Base-by-base conservation (phyloP, 2,797 vertebrate species). In the Phrynocephalus vlangalii region DNA sequence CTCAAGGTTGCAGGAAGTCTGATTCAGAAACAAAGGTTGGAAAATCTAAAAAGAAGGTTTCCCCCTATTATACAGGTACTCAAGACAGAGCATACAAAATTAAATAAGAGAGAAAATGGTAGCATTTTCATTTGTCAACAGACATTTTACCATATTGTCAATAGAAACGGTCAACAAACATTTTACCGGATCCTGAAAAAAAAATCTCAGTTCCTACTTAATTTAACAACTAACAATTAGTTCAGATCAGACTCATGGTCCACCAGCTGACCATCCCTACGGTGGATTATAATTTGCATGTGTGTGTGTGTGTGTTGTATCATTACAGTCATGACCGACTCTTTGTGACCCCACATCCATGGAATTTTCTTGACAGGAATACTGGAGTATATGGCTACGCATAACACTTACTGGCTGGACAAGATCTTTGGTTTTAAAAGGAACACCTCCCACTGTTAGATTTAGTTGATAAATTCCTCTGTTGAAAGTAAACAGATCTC, bases 361-460 rank as follows among this genome's bases (percentile, higher is more conserved):
- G n/a, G n/a, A n/a, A n/a, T n/a, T n/a, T n/a, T n/a, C n/a, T n/a
- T n/a, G n/a, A n/a, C n/a, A n/a, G n/a, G n/a, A n/a, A n/a, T n/a
- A n/a, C n/a, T n/a, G n/a, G n/a, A n/a, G n/a, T n/a, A n/a, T 1
- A 67, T 78, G 0, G 0, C 10, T 50, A 79, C 70, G 24, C 81
- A 52, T 8, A 9, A 71, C 84, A 96, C 97, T 97, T 93, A 99
- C 99, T 0, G 98, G 97, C 90, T 98, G 97, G 90, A 99, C 91
- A 6, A 99, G 97, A 79, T 98, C 96, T 1, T 97, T 97, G 83
- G 97, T 97, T 95, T 95, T 98, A 94, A 99, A 99, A 72, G 98
- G 99, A 91, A 99, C 97, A 67, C 99, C 99, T 79, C 98, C 99
- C 26, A 99, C 98, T 0, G 98, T 99, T 44, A 99, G 97, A 95